Base-by-base conservation (phyloP, 1,140 invertebrate genomes). In the Lasaia peninsularis region DNA sequence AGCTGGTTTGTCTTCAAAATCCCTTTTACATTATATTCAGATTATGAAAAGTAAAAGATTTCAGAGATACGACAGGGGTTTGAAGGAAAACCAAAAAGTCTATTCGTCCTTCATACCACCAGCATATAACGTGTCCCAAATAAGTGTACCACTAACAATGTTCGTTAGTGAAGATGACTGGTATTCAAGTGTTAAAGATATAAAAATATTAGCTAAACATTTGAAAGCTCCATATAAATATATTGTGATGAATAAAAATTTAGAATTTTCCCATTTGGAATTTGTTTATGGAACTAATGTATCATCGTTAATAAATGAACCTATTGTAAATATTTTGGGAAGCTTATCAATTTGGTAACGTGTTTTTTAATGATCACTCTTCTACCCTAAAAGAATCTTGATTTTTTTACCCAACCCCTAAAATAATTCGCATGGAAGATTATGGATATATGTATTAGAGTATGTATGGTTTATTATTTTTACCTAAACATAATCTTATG, bases 211-310 rank as follows among this genome's bases (percentile, higher is more conserved):
- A 7, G 64, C 48, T 54, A 60, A 20, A 8, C 66, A 62, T 40
- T 58, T 86, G 9, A 71, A 70, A 31, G 75, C 67, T 31, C 60
- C 83, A 12, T 56, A 68, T 20, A 69, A 63, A 8, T 65, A 59
- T 56, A 58, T 72, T 18, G 48, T 67, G 7, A 71, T 79, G n/a
- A 75, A 81, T 53, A 65, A 70, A 62, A 69, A 65, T 8, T 49
- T 74, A 37, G 71, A 79, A 52, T 83, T 84, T 60, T 73, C 75
- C 31, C 83, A 86, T 64, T 63, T 84, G 40, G 83, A 86, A 60
- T 86, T 81, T 71, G 60, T 81, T 8, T 86, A 79, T 58, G 83
- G 83, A 14, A 49, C 69, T 31, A 63, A 80, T 33, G 69, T 71
- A 7, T 75, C 78, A 49, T 52, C 48, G n/a, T 32, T 79, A 6